Evolutionary conservation across 2,888 invertebrate species (phyloP), one percentile per base, ranked within the genome.

Genomic region (Aromia moschata): DNA sequence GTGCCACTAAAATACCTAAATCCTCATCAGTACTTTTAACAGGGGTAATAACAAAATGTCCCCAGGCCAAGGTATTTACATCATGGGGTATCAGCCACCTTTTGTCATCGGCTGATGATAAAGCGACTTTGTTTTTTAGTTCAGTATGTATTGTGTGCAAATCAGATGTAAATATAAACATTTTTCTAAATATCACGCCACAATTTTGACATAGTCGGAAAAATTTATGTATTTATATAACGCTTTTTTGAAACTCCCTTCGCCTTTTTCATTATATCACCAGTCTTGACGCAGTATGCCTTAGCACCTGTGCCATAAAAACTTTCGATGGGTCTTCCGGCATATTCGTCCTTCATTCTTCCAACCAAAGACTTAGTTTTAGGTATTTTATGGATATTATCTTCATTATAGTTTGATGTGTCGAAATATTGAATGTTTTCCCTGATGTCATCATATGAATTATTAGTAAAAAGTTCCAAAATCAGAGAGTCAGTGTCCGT

Each of bases 291-390:
- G 10, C 30, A 44, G 14, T 44, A 44, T 2, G 44, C 44, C 14
- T 44, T 44, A 11, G 30, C 44, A 30, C 44, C 30, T 2, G 43
- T 43, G 2, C 18, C 43, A 12, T 43, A 43, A 43, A 43, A 43
- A 7, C 20, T 4, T 43, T 43, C 11, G 3, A 43, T 43, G 5
- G 25, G 20, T n/a, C n/a, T 17, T 2, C 43, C 43, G 5, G 43
- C n/a, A n/a, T n/a, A n/a, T n/a, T n/a, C n/a, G n/a, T n/a, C n/a
- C n/a, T n/a, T n/a, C 43, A 20, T 43, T 10, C 3, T 20, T 5
- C 25, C 25, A 5, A 25, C 25, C 3, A 25, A 3, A 3, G 25
- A 25, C 25, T 3, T 25, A 5, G 25, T 25, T 25, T 25, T 25
- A 5, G 25, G 25, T 3, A 25, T 25, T 5, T 25, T 25, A 7